phyloP scores from a whole-genome alignment of 1,140 invertebrate species.

The Belonocnema kinseyi region DNA sequence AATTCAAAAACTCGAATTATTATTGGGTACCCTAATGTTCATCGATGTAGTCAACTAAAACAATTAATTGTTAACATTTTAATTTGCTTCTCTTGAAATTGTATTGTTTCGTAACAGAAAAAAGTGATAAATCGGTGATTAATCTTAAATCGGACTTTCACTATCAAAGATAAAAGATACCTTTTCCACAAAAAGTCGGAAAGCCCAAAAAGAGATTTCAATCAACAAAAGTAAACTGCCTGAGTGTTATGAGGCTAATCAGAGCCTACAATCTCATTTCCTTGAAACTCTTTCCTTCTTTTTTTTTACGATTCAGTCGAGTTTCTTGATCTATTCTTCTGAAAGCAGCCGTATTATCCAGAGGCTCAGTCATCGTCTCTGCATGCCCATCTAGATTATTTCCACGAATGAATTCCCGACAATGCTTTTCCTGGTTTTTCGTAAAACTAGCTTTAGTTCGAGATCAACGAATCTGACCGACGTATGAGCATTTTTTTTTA shows the following conservation, averaged over 20 bases:
- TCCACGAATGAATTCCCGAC: conserved; percentile 47
- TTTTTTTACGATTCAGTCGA: conserved; percentile 21
- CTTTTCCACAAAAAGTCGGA: neutral
- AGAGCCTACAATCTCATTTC: conserved; percentile 10
- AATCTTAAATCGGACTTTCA: neutral
- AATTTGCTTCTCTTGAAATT: too few species aligned
- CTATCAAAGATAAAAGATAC: conserved; percentile 1
- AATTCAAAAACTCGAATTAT: too few species aligned
- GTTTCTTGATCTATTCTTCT: conserved; percentile 35
- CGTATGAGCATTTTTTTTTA: conserved; percentile 2
- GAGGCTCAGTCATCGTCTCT: conserved; percentile 12
- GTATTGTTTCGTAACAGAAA: neutral
- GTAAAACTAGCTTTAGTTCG: conserved; percentile 9
- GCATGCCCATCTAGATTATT: conserved; percentile 33
- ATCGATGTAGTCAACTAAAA: too few species aligned
- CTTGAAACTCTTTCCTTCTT: conserved; percentile 20
- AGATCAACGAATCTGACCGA: conserved; percentile 26
- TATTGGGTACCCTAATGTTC: too few species aligned
- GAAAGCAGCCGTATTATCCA: conserved; percentile 43
- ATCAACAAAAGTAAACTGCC: conserved; percentile 22
- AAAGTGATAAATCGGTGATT: neutral
- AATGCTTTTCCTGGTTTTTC: conserved; percentile 32
- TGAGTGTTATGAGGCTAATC: conserved; percentile 6
- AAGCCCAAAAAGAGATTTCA: conserved; percentile 7
- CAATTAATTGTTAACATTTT: too few species aligned